These are phyloP conservation scores for Cynopterus brachyotis DNA, from an alignment of 2,113 vertebrate genomes.

Conservation along the genomic window DNA sequence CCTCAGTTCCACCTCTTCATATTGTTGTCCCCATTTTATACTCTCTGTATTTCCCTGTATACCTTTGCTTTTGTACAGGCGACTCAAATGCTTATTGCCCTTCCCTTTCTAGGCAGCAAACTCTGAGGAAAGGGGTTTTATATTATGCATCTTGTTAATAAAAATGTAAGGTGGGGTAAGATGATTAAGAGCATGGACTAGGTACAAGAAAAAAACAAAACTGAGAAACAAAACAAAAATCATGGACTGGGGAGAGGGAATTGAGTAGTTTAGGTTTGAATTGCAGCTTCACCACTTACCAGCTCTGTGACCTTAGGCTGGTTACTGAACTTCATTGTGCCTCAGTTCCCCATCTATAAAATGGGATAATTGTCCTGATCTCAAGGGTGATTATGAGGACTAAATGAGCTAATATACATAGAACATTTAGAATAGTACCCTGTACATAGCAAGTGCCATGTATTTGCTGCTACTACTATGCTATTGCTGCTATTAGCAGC, in stretches of 20 bases:
- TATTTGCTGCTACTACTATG: neutral
- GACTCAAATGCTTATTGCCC: neutral
- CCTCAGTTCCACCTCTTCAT: neutral
- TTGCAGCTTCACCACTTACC: neutral
- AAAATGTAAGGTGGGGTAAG: neutral
- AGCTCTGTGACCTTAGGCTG: neutral
- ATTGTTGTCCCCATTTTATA: neutral
- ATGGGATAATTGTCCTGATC: neutral
- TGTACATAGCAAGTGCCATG: no score
- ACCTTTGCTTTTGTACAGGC: neutral
- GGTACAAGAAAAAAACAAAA: no score
- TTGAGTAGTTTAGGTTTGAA: neutral
- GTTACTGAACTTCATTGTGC: neutral
- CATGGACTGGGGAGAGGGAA: neutral
- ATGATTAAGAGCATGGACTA: neutral
- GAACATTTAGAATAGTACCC: neutral
- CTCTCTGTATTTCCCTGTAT: neutral
- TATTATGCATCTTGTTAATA: neutral
- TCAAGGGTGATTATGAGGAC: neutral
- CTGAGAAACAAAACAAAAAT: neutral
- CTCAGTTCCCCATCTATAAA: neutral
- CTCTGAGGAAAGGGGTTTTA: neutral
- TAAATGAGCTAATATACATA: neutral
- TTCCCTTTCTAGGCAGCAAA: neutral
- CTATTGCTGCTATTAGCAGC: neutral